Conservation (phyloP, 2,113 vertebrate species). For the Larimichthys crocea region DNA sequence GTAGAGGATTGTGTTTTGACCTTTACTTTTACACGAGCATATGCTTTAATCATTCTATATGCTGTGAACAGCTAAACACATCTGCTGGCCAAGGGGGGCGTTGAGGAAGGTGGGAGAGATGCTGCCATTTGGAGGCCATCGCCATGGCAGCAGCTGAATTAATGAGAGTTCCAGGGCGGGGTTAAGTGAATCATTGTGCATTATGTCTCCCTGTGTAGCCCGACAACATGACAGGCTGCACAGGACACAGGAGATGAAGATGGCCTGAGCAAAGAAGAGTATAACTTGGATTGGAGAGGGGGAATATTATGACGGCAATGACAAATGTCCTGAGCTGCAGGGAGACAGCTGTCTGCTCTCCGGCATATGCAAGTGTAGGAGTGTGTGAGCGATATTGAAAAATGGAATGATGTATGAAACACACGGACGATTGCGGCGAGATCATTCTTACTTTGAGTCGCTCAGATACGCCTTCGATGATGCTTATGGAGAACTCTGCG, state of each 20-base stretch:
- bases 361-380: conserved; percentile 21
- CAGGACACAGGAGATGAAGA: conserved; percentile 19
- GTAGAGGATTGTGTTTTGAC: background rate
- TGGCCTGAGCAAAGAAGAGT: conserved; percentile 1
- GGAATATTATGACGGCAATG: conserved; percentile 1
- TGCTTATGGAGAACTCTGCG: conserved; percentile 94
- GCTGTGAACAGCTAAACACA: conserved; percentile 14
- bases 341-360: conserved; percentile 29
- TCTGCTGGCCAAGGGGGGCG: conserved; percentile 16
- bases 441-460: conserved; percentile 91
- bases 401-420: conserved; percentile 7
- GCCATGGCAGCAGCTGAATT: conserved; percentile 77
- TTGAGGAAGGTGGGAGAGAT: conserved; percentile 45
- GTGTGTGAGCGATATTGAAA: conserved; percentile 11
- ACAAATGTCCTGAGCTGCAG: conserved; percentile 39
- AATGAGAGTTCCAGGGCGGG: conserved; percentile 66
- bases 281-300: background rate
- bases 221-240: conserved; percentile 26
- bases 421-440: background rate
- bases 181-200: conserved; percentile 66
- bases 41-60: conserved; percentile 10
- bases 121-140: conserved; percentile 64
- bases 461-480: conserved; percentile 94
- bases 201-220: conserved; percentile 49
- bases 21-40: background rate